A percentile compares a stretch with the other conserved stretches of the same genome.
Evolutionary conservation across 1,140 invertebrate genomes (phyloP).

Genomic region (Portunus trituberculatus): DNA sequence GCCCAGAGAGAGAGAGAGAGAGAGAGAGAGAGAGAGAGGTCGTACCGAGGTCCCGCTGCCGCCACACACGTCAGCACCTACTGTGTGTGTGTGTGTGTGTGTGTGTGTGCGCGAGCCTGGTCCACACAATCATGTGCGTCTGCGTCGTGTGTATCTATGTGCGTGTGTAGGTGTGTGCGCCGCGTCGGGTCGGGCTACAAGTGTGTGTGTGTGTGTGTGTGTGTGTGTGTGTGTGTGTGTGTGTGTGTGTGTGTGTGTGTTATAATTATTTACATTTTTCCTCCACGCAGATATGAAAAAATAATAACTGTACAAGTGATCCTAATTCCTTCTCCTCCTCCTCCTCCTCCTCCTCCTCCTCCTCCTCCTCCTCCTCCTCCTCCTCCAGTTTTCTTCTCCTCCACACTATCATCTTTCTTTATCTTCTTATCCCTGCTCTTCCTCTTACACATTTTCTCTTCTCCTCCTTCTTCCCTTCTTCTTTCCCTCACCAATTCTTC

Average conservation of each 20-base stretch:
- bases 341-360: neutral
- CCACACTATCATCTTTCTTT: neutral
- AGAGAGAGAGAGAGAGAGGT: conserved; percentile 51
- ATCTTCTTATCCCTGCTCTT: neutral
- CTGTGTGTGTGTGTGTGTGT: conserved; percentile 32
- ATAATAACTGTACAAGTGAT: too few species aligned
- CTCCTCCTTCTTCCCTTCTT: neutral
- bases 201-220: too few species aligned
- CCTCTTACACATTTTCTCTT: too few species aligned
- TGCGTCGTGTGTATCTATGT: neutral
- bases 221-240: too few species aligned
- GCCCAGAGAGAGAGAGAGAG: neutral
- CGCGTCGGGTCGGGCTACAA: too few species aligned
- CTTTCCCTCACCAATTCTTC: neutral
- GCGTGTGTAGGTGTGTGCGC: neutral
- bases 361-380: neutral
- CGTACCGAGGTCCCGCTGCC: neutral
- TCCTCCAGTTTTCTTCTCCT: neutral
- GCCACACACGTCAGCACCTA: too few species aligned
- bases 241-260: too few species aligned
- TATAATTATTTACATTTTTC: too few species aligned
- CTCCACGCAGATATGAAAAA: too few species aligned
- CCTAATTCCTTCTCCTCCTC: neutral
- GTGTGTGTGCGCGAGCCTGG: neutral
- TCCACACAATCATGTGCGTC: too few species aligned